Evolutionary conservation across 2,113 vertebrate genomes (phyloP).

Genomic region (Motacilla alba): DNA sequence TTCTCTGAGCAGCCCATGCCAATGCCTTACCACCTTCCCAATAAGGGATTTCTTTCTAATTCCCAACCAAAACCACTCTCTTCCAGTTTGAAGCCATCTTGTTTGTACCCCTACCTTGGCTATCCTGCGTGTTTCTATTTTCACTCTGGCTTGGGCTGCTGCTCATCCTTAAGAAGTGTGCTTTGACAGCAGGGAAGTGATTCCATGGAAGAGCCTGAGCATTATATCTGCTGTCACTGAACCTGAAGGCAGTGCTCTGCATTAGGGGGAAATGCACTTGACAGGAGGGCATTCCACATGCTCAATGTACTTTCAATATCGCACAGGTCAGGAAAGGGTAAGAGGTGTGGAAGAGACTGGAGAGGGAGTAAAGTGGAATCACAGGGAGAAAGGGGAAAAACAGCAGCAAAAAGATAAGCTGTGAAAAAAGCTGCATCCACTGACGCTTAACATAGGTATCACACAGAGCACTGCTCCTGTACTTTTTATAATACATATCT

Average conservation of each 20-base stretch:
- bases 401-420: not conserved
- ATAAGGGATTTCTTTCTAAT: not conserved
- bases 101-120: not conserved
- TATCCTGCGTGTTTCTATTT: not conserved
- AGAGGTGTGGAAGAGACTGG: not conserved
- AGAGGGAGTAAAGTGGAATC: not conserved
- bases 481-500: not conserved
- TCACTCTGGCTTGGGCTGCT: not conserved
- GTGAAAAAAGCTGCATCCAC: not conserved
- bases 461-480: not conserved
- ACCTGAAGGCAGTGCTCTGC: not conserved
- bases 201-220: not conserved
- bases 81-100: not conserved
- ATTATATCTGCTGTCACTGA: not conserved
- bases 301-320: not conserved
- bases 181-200: not conserved
- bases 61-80: not conserved
- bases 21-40: not conserved
- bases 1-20: not conserved
- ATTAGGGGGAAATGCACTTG: not conserved
- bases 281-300: not conserved
- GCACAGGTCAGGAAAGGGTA: not conserved
- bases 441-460: conserved; percentile 9
- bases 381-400: not conserved
- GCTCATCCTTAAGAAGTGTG: not conserved